Evolutionary conservation across 1,140 invertebrate genomes (phyloP).

Genomic region (Linepithema humile): DNA sequence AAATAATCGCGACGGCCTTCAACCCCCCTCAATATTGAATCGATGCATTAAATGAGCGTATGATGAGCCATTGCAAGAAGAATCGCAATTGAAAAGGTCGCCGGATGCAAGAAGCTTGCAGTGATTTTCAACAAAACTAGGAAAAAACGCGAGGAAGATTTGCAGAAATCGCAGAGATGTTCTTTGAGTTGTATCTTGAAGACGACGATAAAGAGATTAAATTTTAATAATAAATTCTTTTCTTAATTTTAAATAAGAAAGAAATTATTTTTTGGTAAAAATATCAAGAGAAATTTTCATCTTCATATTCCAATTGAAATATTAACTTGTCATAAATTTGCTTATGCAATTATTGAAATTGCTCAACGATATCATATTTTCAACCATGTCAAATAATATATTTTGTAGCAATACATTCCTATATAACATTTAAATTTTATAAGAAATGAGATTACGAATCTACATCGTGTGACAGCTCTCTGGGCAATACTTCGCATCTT

Average conservation of each 20-base stretch:
- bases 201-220: too few species aligned
- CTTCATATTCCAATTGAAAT: too few species aligned
- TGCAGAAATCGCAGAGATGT: not conserved
- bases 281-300: too few species aligned
- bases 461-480: not conserved
- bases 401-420: too few species aligned
- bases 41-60: not conserved
- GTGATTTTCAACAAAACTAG: not conserved
- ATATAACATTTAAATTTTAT: not conserved
- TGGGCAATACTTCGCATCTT: not conserved
- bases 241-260: too few species aligned
- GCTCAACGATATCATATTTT: too few species aligned
- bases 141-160: not conserved
- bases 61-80: not conserved
- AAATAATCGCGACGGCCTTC: slow-evolving; percentile 25
- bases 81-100: not conserved
- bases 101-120: not conserved
- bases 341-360: too few species aligned
- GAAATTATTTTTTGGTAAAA: too few species aligned
- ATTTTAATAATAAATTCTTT: too few species aligned
- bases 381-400: too few species aligned
- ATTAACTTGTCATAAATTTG: too few species aligned
- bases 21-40: not conserved
- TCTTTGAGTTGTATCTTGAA: too few species aligned
- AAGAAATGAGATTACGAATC: not conserved